Evolutionary conservation across 2,888 invertebrate species (phyloP).

Genomic region (Opisthograptis luteolata): DNA sequence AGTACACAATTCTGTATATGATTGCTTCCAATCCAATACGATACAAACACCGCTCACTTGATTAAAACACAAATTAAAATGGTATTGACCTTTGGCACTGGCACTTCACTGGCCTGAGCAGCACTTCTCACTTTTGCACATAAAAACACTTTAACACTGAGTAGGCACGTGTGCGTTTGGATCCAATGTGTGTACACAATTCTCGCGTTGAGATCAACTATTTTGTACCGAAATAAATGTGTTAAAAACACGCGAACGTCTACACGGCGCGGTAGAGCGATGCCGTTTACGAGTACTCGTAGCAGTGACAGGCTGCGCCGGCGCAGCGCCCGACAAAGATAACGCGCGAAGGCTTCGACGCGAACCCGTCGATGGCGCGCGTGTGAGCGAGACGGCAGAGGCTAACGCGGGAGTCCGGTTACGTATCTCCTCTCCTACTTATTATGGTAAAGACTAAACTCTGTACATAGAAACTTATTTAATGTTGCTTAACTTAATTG

Average conservation of each 20-base stretch:
- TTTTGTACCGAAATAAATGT: slow-evolving; percentile 35
- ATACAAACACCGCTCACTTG: slow-evolving; percentile 68
- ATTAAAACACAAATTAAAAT: slow-evolving; percentile 57
- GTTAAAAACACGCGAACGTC: slow-evolving; percentile 57
- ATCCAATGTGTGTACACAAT: slow-evolving; percentile 23
- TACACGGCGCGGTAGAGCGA: slow-evolving; percentile 67
- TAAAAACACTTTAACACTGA: slow-evolving; percentile 16
- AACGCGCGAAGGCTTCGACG: slow-evolving; percentile 70
- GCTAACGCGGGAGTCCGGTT: slow-evolving; percentile 79
- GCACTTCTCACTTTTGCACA: slow-evolving; percentile 13
- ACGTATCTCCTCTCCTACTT: slow-evolving; percentile 65
- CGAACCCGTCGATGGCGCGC: slow-evolving; percentile 39
- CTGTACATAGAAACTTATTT: slow-evolving; percentile 61
- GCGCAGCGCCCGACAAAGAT: slow-evolving; percentile 70
- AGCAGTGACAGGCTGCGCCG: slow-evolving; percentile 71
- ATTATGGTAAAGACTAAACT: slow-evolving; percentile 66
- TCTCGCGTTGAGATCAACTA: slow-evolving; percentile 24
- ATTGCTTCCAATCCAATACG: slow-evolving; percentile 64
- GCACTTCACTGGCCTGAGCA: slow-evolving; percentile 49
- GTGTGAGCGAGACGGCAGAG: slow-evolving; percentile 65
- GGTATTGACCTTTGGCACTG: slow-evolving; percentile 69
- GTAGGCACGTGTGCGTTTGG: slow-evolving; percentile 19
- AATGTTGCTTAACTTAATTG: slow-evolving; percentile 48
- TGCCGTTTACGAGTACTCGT: slow-evolving; percentile 61
- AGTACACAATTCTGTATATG: slow-evolving; percentile 60